Evolutionary conservation across 2,797 vertebrate genomes (phyloP), one percentile per base, ranked within the genome.

Genomic region (Sardinella longiceps): DNA sequence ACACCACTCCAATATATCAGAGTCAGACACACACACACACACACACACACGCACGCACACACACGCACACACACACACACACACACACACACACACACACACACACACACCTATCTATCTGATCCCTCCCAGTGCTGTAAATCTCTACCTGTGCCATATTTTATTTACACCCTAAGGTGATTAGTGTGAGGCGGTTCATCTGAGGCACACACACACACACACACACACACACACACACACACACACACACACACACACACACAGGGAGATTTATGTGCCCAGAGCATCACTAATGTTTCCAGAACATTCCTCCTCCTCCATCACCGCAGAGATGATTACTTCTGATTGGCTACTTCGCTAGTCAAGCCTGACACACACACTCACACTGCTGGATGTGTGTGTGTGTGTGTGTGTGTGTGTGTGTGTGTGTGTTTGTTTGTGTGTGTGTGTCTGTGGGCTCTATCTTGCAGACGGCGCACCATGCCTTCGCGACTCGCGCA

Each of bases 101-200:
- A 51, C 30, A 51, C 18, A 56, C 60, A 30, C 60, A 14, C n/a
- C n/a, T 25, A 9, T 10, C 1, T 70, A 30, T 70, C 2, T 70
- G 28, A 2, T 10, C 30, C 10, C 28, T 30, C 12, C 28, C 63
- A 70, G 28, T 33, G 10, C 14, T 10, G 58, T 9, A 70, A 15
- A 70, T 70, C 14, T 70, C 25, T 12, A 70, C 63, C 63, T 70
- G 63, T 82, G 50, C 74, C 74, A 82, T 12, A 15, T 83, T 63
- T 77, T 82, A 50, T 77, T 53, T 77, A 84, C 39, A 9, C 37
- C 37, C n/a, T 46, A 20, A 30, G 82, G 81, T 74, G 25, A 56
- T 43, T 84, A 63, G 74, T 46, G 30, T 82, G n/a, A 25, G 48
- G 28, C 43, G 56, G 50, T 81, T 82, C 84, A 77, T 43, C n/a